phyloP scores from a whole-genome alignment of 2,888 invertebrate species.

The Drosophila anceps region DNA sequence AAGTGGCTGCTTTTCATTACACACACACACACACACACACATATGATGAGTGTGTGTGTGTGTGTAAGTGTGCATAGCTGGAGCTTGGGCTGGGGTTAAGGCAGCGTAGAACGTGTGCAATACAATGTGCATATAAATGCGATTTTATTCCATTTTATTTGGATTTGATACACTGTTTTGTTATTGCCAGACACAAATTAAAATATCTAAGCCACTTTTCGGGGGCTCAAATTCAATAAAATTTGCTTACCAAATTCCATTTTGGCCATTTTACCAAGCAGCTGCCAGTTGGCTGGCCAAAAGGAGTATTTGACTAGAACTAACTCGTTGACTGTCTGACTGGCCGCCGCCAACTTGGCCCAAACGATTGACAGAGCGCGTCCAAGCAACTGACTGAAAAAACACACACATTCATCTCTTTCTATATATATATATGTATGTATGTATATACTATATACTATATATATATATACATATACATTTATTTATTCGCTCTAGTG shows the following conservation, averaged over 20 bases:
- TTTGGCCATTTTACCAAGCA: slow-evolving; percentile 38
- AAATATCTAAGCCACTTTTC: slow-evolving; percentile 68
- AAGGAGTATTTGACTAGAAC: slow-evolving; percentile 17
- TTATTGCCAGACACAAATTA: slow-evolving; percentile 60
- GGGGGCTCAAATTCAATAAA: slow-evolving; percentile 55
- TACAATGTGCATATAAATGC: slow-evolving; percentile 73
- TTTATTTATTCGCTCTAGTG: slow-evolving; percentile 17
- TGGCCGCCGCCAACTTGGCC: slow-evolving; percentile 47
- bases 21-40: not conserved
- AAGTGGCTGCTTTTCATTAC: slow-evolving; percentile 52
- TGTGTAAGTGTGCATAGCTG: not conserved
- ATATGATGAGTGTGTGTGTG: slow-evolving; percentile 2
- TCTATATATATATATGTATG: not conserved
- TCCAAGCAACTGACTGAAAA: slow-evolving; percentile 65
- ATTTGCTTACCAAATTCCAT: slow-evolving; percentile 33
- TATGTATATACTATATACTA: slow-evolving; percentile 3
- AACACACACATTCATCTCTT: not conserved
- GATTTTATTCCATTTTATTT: slow-evolving; percentile 58
- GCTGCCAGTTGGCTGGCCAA: slow-evolving; percentile 17
- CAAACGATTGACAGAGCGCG: slow-evolving; percentile 57
- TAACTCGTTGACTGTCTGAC: slow-evolving; percentile 13
- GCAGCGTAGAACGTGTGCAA: slow-evolving; percentile 34
- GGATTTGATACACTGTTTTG: slow-evolving; percentile 30
- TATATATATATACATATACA: not conserved
- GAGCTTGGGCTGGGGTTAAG: not conserved